A percentile compares a stretch with the other conserved stretches of the same genome.
Evolutionary conservation across 2,113 vertebrate species (phyloP).

Genomic region (Monopterus albus): DNA sequence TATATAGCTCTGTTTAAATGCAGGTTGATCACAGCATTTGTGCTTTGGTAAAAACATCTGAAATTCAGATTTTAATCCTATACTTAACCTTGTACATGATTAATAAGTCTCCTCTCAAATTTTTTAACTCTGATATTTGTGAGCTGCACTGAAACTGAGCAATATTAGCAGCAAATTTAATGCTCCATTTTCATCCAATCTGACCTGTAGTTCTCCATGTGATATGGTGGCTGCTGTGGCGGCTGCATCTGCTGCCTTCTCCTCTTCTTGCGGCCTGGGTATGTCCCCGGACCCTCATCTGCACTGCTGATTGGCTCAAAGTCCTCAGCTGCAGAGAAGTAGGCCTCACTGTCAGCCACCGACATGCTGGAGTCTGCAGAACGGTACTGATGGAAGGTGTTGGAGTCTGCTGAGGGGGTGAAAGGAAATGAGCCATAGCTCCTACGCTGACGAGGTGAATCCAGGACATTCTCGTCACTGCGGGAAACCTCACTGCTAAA

Average conservation of each 20-base stretch:
- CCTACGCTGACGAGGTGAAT: conserved; percentile 93
- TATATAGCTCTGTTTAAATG: not conserved
- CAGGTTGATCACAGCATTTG: not conserved
- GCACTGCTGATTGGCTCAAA: conserved; percentile 95
- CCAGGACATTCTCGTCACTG: conserved; percentile 94
- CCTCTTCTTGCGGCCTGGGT: conserved; percentile 94
- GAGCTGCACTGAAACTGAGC: not conserved
- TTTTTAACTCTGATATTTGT: conserved; percentile 13
- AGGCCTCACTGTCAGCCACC: conserved; percentile 97
- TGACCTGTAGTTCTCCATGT: conserved; percentile 81
- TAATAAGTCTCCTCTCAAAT: not conserved
- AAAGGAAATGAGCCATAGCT: conserved; percentile 98
- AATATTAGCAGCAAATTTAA: not conserved
- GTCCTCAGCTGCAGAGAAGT: conserved; percentile 96
- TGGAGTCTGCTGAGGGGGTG: conserved; percentile 94
- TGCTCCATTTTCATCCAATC: not conserved
- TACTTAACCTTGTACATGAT: conserved; percentile 32
- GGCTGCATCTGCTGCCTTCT: conserved; percentile 87
- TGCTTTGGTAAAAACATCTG: not conserved
- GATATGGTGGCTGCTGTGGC: conserved; percentile 86
- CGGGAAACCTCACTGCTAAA: conserved; percentile 96
- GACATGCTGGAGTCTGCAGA: conserved; percentile 98
- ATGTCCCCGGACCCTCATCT: conserved; percentile 96
- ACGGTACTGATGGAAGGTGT: conserved; percentile 96
- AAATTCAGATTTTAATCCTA: not conserved